Conservation (phyloP, 2,888 invertebrate genomes). For the Sphaerophoria rueppellii region DNA sequence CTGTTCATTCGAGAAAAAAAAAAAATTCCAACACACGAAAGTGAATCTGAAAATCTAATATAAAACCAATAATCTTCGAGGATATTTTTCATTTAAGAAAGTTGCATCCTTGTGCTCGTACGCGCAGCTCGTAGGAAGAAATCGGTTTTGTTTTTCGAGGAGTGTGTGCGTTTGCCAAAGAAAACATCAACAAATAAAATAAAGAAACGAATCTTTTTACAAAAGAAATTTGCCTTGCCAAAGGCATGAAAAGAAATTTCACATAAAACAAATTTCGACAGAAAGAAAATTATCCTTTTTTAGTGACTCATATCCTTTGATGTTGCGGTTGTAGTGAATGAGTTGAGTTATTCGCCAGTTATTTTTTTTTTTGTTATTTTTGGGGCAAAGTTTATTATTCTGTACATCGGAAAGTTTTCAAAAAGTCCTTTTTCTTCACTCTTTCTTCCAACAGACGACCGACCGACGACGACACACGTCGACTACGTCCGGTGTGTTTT, state of each 20-base stretch:
- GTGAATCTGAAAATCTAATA: slow-evolving; percentile 22
- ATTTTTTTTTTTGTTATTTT: slow-evolving; percentile 7
- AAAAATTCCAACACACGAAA: slow-evolving; percentile 8
- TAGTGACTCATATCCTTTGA: slow-evolving; percentile 44
- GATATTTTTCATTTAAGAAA: slow-evolving; percentile 56
- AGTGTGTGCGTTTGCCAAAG: slow-evolving; percentile 36
- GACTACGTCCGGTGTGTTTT: not conserved
- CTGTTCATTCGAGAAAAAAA: not conserved
- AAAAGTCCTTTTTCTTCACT: slow-evolving; percentile 27
- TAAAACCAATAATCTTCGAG: slow-evolving; percentile 46
- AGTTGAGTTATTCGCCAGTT: slow-evolving; percentile 29
- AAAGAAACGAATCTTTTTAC: not conserved
- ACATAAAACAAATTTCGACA: not conserved
- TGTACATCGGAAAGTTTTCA: slow-evolving; percentile 38
- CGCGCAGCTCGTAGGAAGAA: slow-evolving; percentile 4
- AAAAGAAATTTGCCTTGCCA: slow-evolving; percentile 11
- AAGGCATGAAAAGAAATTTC: not conserved
- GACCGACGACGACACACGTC: no score
- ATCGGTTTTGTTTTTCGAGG: not conserved
- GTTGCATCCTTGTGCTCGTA: slow-evolving; percentile 61
- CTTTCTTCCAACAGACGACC: not conserved
- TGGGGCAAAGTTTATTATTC: slow-evolving; percentile 38
- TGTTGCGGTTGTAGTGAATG: slow-evolving; percentile 47
- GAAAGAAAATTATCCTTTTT: slow-evolving; percentile 23
- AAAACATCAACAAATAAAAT: not conserved